Conservation (phyloP, 2,888 invertebrate species). For the Lamellibrachia satsuma region DNA sequence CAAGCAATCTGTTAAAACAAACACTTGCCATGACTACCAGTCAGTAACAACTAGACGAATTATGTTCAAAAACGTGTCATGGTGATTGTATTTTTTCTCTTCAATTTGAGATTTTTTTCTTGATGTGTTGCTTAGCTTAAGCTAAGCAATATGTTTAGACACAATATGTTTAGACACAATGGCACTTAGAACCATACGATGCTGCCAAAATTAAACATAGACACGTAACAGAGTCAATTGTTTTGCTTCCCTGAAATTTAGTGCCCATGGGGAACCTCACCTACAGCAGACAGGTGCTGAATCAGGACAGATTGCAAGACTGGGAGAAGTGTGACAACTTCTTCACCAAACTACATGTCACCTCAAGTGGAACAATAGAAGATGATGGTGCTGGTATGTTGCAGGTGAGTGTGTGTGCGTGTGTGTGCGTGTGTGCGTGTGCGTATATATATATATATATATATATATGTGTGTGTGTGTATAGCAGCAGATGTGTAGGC, state of each 20-base stretch:
- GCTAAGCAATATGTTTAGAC: background rate
- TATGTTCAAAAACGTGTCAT: no score
- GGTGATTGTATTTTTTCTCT: no score
- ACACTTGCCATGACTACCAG: no score
- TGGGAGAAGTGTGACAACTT: constrained; percentile 70
- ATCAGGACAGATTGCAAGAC: constrained; percentile 37
- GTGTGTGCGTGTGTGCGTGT: background rate
- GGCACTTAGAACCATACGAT: background rate
- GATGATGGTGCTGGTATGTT: no score
- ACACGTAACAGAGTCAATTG: background rate
- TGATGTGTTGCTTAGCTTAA: no score
- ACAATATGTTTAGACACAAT: background rate
- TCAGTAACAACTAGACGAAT: no score
- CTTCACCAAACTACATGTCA: constrained; percentile 77
- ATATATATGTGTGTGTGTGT: no score
- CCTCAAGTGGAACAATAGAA: constrained; percentile 78
- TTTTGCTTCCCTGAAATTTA: constrained; percentile 36
- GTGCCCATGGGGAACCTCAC: constrained; percentile 82
- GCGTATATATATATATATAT: no score
- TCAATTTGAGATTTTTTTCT: no score
- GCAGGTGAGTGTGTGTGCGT: background rate
- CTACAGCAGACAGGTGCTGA: constrained; percentile 78
- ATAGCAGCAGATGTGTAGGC: no score
- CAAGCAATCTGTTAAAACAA: no score
- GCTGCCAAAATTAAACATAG: no score